A percentile compares a stretch with the other conserved stretches of the same genome.
These are phyloP conservation scores for Vulpes vulpes DNA, from an alignment of 2,113 vertebrate species.

Conservation along the genomic window DNA sequence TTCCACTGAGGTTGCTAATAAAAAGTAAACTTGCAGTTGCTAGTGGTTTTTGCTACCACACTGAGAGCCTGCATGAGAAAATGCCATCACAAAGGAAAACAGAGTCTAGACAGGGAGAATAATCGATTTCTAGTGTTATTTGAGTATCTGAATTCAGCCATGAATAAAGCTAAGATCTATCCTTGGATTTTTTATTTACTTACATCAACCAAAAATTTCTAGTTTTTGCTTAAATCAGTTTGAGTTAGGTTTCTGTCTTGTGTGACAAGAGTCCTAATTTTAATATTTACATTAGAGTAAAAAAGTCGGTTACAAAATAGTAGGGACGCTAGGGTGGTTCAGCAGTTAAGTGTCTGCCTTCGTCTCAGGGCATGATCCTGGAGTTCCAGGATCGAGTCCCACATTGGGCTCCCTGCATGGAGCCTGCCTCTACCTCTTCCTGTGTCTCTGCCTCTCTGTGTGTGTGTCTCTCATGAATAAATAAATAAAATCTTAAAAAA, in stretches of 20 bases:
- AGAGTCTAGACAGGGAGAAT: not conserved
- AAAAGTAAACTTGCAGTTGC: not conserved
- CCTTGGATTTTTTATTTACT: not conserved
- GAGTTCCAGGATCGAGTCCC: too few species aligned
- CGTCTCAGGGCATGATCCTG: too few species aligned
- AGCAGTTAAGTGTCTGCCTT: too few species aligned
- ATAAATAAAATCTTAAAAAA: not conserved
- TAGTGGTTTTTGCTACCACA: not conserved
- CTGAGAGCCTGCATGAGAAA: not conserved
- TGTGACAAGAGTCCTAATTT: not conserved
- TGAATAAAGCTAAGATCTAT: not conserved
- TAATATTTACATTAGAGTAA: not conserved
- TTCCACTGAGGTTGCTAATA: not conserved
- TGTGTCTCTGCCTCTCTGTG: too few species aligned
- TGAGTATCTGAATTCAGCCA: not conserved
- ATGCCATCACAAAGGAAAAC: not conserved
- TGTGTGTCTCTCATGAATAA: too few species aligned
- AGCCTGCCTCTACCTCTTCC: too few species aligned
- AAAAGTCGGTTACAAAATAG: not conserved
- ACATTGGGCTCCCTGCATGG: too few species aligned
- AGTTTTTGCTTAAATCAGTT: slow-evolving; percentile 15
- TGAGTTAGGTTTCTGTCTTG: slow-evolving; percentile 16
- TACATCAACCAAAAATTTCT: not conserved
- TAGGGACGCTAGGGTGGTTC: too few species aligned
- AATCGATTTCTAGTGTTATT: not conserved